These are phyloP conservation scores for Toxotes jaculatrix DNA, from an alignment of 2,113 vertebrate species.

Conservation along the genomic window DNA sequence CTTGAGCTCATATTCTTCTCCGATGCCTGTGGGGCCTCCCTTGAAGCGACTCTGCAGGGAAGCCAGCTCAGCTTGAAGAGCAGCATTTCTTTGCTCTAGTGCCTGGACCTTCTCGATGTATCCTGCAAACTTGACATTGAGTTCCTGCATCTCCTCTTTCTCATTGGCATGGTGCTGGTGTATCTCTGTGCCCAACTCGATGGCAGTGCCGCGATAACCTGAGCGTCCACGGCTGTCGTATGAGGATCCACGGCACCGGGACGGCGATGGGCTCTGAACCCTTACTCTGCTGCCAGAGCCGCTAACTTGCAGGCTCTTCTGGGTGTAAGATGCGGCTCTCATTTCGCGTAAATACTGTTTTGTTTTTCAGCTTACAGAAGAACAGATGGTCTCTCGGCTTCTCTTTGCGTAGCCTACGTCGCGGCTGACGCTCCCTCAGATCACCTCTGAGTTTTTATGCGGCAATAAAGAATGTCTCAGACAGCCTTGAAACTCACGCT, in stretches of 20 bases:
- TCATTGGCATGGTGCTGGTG: conserved; percentile 81
- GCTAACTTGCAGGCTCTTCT: conserved; percentile 84
- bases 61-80: conserved; percentile 67
- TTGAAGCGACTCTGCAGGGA: conserved; percentile 75
- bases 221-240: conserved; percentile 73
- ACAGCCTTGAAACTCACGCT: conserved; percentile 77
- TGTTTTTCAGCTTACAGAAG: conserved; percentile 24
- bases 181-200: conserved; percentile 79
- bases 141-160: conserved; percentile 87
- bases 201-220: conserved; percentile 64
- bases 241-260: conserved; percentile 78
- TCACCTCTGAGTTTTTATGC: conserved; percentile 78
- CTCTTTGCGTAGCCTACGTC: conserved; percentile 20
- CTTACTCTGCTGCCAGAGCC: conserved; percentile 77
- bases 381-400: conserved; percentile 35
- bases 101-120: conserved; percentile 87
- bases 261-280: conserved; percentile 83
- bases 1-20: conserved; percentile 83
- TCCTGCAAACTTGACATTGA: conserved; percentile 84
- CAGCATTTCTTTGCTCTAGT: conserved; percentile 81
- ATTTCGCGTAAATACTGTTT: conserved; percentile 70
- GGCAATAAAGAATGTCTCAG: conserved; percentile 77
- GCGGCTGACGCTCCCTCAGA: conserved; percentile 47
- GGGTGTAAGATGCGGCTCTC: conserved; percentile 83
- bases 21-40: conserved; percentile 74